Evolutionary conservation across 2,888 invertebrate genomes (phyloP).

Genomic region (Eulithis testata): DNA sequence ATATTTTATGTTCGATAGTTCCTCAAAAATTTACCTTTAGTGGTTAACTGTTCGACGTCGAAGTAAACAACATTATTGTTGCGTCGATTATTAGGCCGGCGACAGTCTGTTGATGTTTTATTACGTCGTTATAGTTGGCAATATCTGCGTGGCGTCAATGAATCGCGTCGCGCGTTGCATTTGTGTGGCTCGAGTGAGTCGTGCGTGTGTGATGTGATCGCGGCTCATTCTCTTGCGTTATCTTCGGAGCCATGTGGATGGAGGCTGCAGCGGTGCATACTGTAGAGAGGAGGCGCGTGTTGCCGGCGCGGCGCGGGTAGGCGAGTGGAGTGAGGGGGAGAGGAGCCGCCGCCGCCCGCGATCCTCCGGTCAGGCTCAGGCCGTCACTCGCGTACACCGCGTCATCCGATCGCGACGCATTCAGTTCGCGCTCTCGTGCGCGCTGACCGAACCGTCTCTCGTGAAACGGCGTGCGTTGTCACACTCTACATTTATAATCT

Average conservation of each 20-base stretch:
- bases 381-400: constrained; percentile 68
- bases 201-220: constrained; percentile 59
- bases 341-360: constrained; percentile 52
- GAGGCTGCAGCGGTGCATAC: constrained; percentile 74
- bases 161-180: constrained; percentile 62
- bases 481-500: constrained; percentile 61
- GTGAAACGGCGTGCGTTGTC: constrained; percentile 69
- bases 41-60: constrained; percentile 15
- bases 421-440: constrained; percentile 42
- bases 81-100: constrained; percentile 36
- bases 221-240: constrained; percentile 56
- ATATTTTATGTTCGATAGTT: constrained; percentile 29
- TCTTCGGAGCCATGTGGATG: constrained; percentile 74
- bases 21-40: constrained; percentile 20
- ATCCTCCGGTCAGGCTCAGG: constrained; percentile 34
- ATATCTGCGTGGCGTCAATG: constrained; percentile 72
- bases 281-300: constrained; percentile 54
- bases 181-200: constrained; percentile 55
- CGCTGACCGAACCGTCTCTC: constrained; percentile 54
- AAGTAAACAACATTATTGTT: constrained; percentile 34
- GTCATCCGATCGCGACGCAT: constrained; percentile 56
- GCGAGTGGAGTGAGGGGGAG: constrained; percentile 41
- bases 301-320: constrained; percentile 46
- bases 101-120: constrained; percentile 56
- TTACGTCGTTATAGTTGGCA: constrained; percentile 64